Evolutionary conservation across 2,797 vertebrate species (phyloP).

Genomic region (Sciurus carolinensis): DNA sequence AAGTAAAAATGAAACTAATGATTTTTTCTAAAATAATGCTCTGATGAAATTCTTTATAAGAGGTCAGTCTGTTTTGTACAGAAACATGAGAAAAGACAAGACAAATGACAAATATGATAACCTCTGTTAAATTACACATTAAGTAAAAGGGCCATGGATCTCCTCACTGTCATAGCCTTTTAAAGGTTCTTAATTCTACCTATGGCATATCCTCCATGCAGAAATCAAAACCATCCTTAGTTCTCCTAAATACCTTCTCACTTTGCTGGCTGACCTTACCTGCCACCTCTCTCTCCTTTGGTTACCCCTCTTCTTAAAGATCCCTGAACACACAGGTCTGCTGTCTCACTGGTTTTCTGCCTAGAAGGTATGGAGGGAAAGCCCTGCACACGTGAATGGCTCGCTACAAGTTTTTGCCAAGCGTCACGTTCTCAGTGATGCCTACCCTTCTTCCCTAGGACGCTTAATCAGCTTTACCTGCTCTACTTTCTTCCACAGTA

Average conservation of each 20-base stretch:
- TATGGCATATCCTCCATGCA: background rate
- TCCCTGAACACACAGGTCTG: background rate
- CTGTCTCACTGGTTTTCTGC: background rate
- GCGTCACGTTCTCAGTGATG: background rate
- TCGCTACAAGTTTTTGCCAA: background rate
- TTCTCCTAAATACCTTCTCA: background rate
- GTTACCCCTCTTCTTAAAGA: background rate
- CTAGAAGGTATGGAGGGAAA: background rate
- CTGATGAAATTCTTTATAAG: slow-evolving; percentile 18
- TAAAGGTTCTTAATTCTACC: background rate
- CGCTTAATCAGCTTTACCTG: background rate
- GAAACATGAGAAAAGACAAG: background rate
- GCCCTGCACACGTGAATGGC: background rate
- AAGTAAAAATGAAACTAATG: background rate
- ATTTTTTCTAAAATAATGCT: slow-evolving; percentile 27
- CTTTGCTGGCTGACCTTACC: background rate
- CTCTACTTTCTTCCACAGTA: background rate
- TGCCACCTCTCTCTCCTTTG: background rate
- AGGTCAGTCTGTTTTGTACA: background rate
- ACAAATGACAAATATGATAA: background rate
- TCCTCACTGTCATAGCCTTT: background rate
- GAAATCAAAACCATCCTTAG: background rate
- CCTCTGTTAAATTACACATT: background rate
- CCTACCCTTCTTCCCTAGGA: background rate
- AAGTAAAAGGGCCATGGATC: background rate